Evolutionary conservation across 1,140 invertebrate genomes (phyloP).

Genomic region (Brachionus sp.): DNA sequence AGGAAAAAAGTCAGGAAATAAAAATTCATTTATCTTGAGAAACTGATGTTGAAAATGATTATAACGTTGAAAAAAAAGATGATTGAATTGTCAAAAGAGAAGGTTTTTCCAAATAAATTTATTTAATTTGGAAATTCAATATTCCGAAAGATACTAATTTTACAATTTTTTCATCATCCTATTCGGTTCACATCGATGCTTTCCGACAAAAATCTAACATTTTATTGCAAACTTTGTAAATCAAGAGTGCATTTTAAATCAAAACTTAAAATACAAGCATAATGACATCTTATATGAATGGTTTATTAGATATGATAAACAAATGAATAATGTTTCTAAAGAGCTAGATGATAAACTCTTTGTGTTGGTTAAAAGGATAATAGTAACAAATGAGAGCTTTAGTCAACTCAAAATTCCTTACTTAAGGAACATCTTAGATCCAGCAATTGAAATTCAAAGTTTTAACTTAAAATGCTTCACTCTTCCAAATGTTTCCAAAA

Average conservation of each 20-base stretch:
- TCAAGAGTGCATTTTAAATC: not conserved
- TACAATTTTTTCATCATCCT: not conserved
- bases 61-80: no score
- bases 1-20: no score
- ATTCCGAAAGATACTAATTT: not conserved
- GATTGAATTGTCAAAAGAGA: not conserved
- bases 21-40: no score
- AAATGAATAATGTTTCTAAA: not conserved
- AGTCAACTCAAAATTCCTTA: not conserved
- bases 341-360: not conserved
- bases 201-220: not conserved
- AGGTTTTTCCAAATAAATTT: not conserved
- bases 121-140: not conserved
- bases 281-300: not conserved
- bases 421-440: not conserved
- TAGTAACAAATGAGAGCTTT: not conserved
- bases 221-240: not conserved
- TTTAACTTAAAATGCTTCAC: not conserved
- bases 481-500: not conserved
- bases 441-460: not conserved
- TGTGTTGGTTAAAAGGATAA: not conserved
- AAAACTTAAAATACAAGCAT: not conserved
- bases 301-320: not conserved
- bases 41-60: no score
- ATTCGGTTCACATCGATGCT: not conserved